These are phyloP conservation scores for Petrolisthes manimaculis DNA, from an alignment of 2,888 invertebrate species.

Conservation along the genomic window DNA sequence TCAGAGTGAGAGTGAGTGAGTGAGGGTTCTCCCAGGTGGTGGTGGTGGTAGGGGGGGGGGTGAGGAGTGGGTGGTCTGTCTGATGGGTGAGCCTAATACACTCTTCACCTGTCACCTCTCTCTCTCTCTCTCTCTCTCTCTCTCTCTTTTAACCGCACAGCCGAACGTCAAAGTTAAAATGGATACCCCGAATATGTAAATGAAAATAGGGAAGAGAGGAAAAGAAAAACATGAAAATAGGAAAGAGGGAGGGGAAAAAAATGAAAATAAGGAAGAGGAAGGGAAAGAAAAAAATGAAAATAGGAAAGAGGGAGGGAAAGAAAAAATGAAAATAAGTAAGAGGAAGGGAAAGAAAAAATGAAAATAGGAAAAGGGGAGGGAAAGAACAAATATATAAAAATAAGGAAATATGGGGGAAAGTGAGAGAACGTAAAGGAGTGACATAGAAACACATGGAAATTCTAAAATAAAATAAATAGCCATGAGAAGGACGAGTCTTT, in stretches of 20 bases:
- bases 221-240: background rate
- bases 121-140: constrained; percentile 31
- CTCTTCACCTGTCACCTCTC: background rate
- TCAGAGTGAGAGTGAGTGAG: too few species aligned
- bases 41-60: too few species aligned
- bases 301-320: background rate
- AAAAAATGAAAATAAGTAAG: background rate
- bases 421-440: background rate
- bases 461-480: background rate
- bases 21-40: too few species aligned
- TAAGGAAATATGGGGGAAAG: background rate
- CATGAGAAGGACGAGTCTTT: background rate
- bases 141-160: background rate
- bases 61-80: too few species aligned
- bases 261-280: background rate
- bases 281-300: background rate
- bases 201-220: background rate
- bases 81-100: too few species aligned
- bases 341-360: background rate
- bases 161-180: too few species aligned
- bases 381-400: background rate
- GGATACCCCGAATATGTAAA: background rate
- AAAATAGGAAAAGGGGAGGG: background rate
- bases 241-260: background rate
- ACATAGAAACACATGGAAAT: background rate